These are phyloP conservation scores for Apis mellifera DNA, from an alignment of 1,140 invertebrate species.

Conservation along the genomic window DNA sequence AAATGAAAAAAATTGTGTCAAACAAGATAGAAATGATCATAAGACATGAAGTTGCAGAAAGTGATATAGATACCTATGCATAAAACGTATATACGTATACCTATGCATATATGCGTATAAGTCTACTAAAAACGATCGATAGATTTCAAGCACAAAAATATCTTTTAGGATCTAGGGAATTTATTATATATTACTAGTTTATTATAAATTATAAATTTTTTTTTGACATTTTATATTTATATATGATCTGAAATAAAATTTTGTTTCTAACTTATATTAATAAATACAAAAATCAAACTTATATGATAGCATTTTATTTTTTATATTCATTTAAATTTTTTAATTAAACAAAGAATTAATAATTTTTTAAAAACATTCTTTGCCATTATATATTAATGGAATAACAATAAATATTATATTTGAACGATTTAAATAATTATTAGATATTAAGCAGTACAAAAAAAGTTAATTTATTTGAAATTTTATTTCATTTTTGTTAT, in stretches of 20 bases:
- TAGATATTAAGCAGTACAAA: neutral
- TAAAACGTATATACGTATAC: no score
- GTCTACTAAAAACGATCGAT: constrained; percentile 23
- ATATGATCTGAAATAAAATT: neutral
- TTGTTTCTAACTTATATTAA: no score
- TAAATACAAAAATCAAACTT: no score
- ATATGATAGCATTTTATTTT: no score
- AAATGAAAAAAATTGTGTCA: constrained; percentile 8
- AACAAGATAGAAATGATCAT: neutral
- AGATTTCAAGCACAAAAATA: neutral
- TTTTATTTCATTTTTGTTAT: neutral
- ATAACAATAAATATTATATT: no score
- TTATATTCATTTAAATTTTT: neutral
- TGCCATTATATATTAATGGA: no score
- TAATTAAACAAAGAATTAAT: neutral
- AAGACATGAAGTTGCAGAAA: constrained; percentile 1
- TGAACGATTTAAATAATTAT: neutral
- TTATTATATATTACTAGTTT: neutral
- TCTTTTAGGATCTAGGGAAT: constrained; percentile 3
- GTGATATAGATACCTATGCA: neutral
- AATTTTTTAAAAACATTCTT: neutral
- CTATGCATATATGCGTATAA: neutral
- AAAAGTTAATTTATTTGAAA: neutral
- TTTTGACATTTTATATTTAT: no score
- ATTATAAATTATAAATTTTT: no score